Conservation (phyloP, 2,113 vertebrate species). For the Tympanuchus pallidicinctus region DNA sequence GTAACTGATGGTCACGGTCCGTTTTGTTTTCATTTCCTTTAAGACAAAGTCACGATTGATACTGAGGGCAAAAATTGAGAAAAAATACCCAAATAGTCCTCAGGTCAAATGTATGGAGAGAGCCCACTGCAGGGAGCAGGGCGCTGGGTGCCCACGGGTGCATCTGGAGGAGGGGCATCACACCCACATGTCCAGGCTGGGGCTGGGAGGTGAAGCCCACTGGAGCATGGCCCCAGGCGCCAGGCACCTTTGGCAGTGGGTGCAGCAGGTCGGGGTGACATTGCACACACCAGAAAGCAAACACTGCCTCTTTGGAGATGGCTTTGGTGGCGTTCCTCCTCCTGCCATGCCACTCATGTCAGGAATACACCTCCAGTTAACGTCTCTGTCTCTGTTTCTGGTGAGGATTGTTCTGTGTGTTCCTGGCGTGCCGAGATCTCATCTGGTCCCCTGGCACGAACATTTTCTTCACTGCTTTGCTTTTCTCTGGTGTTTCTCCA, state of each 20-base stretch:
- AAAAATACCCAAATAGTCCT: not conserved
- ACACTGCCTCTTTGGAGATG: not conserved
- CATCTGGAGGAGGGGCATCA: not conserved
- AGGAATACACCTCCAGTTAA: not conserved
- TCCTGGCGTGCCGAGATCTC: accelerated
- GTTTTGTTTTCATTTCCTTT: not conserved
- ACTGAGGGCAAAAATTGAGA: not conserved
- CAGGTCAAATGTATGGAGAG: not conserved
- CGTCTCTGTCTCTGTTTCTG: not conserved
- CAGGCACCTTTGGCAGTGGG: not conserved
- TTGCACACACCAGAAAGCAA: not conserved
- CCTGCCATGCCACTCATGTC: accelerated
- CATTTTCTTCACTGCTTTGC: not conserved
- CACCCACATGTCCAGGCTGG: accelerated
- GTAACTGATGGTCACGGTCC: not conserved
- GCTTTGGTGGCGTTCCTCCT: not conserved
- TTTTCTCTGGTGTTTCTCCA: not conserved
- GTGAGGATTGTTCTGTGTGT: accelerated
- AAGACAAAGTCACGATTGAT: not conserved
- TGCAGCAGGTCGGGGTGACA: not conserved
- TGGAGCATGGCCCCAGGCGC: not conserved
- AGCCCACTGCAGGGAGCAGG: no score
- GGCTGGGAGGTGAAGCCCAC: accelerated
- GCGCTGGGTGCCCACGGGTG: not conserved
- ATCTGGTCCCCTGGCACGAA: not conserved